A percentile compares a stretch with the other conserved stretches of the same genome.
Evolutionary conservation across 2,888 invertebrate species (phyloP).

Genomic region (Eristalis pertinax): DNA sequence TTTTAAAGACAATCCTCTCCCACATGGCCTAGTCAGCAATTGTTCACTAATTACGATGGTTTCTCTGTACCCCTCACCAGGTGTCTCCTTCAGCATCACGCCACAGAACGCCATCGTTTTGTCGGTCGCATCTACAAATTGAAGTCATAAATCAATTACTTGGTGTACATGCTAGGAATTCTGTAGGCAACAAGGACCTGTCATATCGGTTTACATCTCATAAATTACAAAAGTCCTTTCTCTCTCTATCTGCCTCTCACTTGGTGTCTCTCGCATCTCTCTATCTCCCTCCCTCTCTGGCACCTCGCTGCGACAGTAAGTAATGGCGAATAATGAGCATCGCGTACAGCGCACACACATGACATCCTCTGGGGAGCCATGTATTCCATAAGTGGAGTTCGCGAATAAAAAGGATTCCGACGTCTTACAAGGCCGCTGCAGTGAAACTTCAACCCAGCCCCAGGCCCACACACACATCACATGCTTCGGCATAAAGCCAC

Average conservation of each 20-base stretch:
- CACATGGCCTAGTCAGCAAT: too few relatives aligned
- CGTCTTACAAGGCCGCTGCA: slow-evolving; percentile 44
- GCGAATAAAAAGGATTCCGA: slow-evolving; percentile 63
- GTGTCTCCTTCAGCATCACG: not conserved
- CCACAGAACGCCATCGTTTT: not conserved
- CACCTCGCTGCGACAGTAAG: slow-evolving; percentile 3
- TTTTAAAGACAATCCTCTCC: too few relatives aligned
- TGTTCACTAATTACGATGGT: not conserved
- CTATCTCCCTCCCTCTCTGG: not conserved
- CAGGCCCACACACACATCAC: slow-evolving; percentile 13
- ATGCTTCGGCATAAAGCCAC: slow-evolving; percentile 5
- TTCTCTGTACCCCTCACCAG: not conserved
- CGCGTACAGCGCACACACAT: slow-evolving; percentile 19
- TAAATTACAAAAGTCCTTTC: slow-evolving; percentile 63
- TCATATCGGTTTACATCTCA: slow-evolving; percentile 71
- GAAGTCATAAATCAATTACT: slow-evolving; percentile 69
- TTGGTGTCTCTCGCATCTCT: too few relatives aligned
- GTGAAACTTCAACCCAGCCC: slow-evolving; percentile 12
- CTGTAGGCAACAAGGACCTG: slow-evolving; percentile 65
- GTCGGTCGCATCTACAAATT: slow-evolving; percentile 3
- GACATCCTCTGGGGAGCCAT: slow-evolving; percentile 35
- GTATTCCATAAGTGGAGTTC: slow-evolving; percentile 31
- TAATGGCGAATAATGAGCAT: slow-evolving; percentile 58
- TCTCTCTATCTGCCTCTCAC: not conserved
- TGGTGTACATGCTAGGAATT: slow-evolving; percentile 27